phyloP scores from a whole-genome alignment of 2,797 vertebrate species.

The Mormyrus hasselquistii region DNA sequence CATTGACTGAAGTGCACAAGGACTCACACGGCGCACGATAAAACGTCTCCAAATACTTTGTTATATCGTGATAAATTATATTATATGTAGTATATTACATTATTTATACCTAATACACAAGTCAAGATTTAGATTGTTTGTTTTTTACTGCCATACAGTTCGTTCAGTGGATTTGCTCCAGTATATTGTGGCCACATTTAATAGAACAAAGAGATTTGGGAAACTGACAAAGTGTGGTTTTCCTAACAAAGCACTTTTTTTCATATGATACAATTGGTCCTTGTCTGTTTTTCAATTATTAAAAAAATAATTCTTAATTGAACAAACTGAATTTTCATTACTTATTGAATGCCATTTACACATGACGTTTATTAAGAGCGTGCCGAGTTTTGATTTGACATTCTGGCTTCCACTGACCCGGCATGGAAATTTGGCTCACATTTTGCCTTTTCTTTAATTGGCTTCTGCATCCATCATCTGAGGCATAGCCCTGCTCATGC shows the following conservation, averaged over 20 bases:
- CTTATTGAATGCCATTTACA: background rate
- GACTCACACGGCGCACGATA: background rate
- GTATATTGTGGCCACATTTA: background rate
- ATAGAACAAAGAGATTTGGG: background rate
- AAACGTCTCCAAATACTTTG: background rate
- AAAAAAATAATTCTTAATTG: background rate
- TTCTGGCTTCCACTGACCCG: conserved; percentile 51
- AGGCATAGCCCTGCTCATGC: conserved; percentile 49
- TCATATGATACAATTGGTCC: background rate
- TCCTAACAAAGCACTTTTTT: background rate
- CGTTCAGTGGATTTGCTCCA: background rate
- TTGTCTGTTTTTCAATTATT: background rate
- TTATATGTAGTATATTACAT: background rate
- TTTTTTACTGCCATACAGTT: background rate
- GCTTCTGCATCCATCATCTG: conserved; percentile 34
- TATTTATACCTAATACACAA: background rate
- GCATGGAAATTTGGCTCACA: conserved; percentile 39
- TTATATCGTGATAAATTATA: background rate
- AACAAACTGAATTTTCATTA: background rate
- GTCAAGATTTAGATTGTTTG: background rate
- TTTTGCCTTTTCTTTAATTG: conserved; percentile 36
- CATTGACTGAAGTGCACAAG: background rate
- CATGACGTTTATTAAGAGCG: background rate
- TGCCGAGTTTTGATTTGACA: conserved; percentile 39
- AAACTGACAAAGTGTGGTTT: background rate